phyloP scores from a whole-genome alignment of 2,797 vertebrate species.

The Heteromormyrus szaboi region DNA sequence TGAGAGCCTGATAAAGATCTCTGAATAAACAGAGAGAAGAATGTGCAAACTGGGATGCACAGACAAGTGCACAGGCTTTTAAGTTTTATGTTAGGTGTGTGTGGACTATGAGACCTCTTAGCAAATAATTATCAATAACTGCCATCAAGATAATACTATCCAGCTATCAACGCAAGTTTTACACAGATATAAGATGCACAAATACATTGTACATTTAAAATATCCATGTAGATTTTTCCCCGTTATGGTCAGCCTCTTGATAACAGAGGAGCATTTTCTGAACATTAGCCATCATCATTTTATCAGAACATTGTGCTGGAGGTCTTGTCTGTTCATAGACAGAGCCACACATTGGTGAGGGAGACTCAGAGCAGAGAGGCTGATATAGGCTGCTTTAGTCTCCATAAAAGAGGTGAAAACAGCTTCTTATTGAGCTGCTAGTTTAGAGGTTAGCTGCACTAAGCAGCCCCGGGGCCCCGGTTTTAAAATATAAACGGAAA shows the following conservation, averaged over 20 bases:
- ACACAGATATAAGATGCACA: neutral
- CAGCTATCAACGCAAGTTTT: neutral
- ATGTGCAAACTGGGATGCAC: constrained; percentile 26
- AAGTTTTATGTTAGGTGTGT: constrained; percentile 31
- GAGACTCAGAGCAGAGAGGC: neutral
- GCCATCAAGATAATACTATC: neutral
- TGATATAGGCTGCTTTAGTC: neutral
- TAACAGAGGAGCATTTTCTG: neutral
- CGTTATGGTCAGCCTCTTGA: neutral
- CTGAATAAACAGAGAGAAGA: constrained; percentile 36
- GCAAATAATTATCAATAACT: constrained; percentile 31
- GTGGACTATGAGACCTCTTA: constrained; percentile 23
- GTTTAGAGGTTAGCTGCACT: neutral
- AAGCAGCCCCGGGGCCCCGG: neutral
- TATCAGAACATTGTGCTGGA: neutral
- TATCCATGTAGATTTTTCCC: neutral
- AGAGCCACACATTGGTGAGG: neutral
- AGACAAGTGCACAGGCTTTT: constrained; percentile 32
- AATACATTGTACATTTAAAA: neutral
- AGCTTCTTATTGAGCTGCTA: neutral
- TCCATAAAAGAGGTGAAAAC: constrained; percentile 1
- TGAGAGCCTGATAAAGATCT: constrained; percentile 48
- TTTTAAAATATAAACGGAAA: neutral
- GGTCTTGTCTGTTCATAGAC: neutral
- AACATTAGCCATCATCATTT: neutral